Conservation (phyloP, 37 sponge, comb jelly and placozoan species). For the Spongilla lacustris region DNA sequence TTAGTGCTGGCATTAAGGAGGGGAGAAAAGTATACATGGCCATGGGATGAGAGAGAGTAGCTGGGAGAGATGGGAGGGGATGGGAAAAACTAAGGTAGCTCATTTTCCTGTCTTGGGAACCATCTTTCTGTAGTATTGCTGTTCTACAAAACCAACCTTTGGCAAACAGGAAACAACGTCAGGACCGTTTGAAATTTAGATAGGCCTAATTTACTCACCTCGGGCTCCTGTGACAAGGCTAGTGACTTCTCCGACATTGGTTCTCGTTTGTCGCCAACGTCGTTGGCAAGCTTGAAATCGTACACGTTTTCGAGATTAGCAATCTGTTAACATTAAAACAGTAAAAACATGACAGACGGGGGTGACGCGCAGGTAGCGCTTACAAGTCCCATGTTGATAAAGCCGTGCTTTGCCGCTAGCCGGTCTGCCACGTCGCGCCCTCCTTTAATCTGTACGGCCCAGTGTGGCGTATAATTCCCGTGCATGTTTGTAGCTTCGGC, state of each 20-base stretch:
- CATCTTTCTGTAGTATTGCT: slow-evolving; percentile 26
- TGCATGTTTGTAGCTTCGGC: neutral
- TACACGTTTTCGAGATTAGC: slow-evolving; percentile 26
- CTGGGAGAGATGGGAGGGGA: neutral
- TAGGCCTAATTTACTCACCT: neutral
- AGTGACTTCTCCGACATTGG: neutral
- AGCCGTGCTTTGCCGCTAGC: slow-evolving; percentile 63
- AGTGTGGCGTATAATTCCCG: slow-evolving; percentile 24
- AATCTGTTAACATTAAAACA: slow-evolving; percentile 9
- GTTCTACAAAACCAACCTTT: slow-evolving; percentile 23
- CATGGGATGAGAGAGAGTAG: neutral
- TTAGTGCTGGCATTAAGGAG: neutral
- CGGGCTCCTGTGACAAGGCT: slow-evolving; percentile 3
- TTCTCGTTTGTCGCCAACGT: neutral
- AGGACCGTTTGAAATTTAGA: neutral
- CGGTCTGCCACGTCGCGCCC: slow-evolving; percentile 38
- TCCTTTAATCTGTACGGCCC: slow-evolving; percentile 56
- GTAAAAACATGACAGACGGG: neutral
- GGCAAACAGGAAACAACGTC: neutral
- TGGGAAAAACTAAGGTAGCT: neutral
- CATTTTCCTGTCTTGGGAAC: slow-evolving; percentile 6
- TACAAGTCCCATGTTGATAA: slow-evolving; percentile 48
- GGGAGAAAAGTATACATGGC: neutral
- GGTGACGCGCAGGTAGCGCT: neutral
- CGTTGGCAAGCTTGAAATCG: slow-evolving; percentile 33